Percentiles rank a stretch among this genome's conserved stretches.
Evolutionary conservation across 2,797 vertebrate species (phyloP).

Genomic region (Anas bernieri): DNA sequence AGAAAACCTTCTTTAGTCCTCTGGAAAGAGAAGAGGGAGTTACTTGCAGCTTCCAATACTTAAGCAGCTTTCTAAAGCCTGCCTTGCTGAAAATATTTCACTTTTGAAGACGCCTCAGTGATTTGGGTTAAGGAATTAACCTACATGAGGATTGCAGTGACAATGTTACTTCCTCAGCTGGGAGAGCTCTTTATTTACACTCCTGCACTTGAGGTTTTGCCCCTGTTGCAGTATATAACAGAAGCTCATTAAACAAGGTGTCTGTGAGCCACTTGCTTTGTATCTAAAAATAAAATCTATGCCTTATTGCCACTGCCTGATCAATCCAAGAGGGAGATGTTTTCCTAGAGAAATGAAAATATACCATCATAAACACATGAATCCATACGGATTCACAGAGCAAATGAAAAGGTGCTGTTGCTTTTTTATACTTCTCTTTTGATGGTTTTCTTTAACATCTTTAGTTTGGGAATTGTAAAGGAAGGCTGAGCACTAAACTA

Average conservation of each 20-base stretch:
- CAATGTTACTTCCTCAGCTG: neutral
- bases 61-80: neutral
- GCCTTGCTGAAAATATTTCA: neutral
- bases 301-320: neutral
- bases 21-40: neutral
- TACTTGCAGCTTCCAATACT: neutral
- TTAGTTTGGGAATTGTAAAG: neutral
- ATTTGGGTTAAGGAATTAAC: conserved; percentile 27
- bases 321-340: neutral
- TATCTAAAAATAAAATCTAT: neutral
- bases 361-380: neutral
- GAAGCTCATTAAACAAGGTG: neutral
- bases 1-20: neutral
- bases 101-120: neutral
- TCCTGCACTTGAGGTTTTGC: neutral
- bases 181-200: neutral
- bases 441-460: neutral
- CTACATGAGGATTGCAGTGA: neutral
- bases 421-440: too few relatives aligned
- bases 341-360: neutral
- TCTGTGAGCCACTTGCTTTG: neutral
- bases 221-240: neutral
- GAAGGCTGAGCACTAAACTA: neutral
- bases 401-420: neutral
- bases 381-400: neutral